Base-by-base conservation (phyloP, 2,888 invertebrate genomes). In the Agapostemon virescens region DNA sequence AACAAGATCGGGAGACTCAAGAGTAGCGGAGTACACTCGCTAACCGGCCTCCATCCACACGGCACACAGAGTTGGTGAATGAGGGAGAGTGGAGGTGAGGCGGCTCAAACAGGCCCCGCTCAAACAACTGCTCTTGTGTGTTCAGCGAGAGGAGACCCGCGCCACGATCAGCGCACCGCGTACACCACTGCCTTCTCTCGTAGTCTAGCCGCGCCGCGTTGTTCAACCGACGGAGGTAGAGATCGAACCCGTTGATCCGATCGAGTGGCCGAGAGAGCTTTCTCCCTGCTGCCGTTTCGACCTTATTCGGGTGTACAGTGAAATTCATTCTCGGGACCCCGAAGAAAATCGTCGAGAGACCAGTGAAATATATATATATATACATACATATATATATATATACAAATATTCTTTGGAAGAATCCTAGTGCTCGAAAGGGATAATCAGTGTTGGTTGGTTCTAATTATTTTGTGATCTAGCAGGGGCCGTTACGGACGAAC, bases 1-100 rank as follows among this genome's bases (percentile, higher is more conserved):
- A 92, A 92, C 92, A 92, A 92, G 91, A 89, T 90, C 88, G 88
- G 89, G 88, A 88, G 90, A 90, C 89, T 90, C 88, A 89, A 90
- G 92, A 91, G 91, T 89, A 88, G 88, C 91, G 87, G 91, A 90
- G 91, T 90, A 92, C 92, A 92, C 92, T 92, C 92, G 92, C 89
- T 90, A 89, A 90, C 90, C 91, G 91, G 92, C 91, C 90, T 90
- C 90, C 92, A 90, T 91, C 91, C 91, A 90, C 88, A 90, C 90
- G 89, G 84, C 90, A 89, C 90, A 91, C 89, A 87, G 88, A 90
- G 90, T 70, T 77, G 80, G 79, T 83, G 84, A 84, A 83, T 79
- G 83, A 83, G 81, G 84, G 77, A 85, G 86, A 84, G 87, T 81
- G 86, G 84, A 79, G 84, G 86, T 70, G 86, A 88, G 88, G 86